These are phyloP conservation scores for Ceratosolen fusciceps DNA, from an alignment of 1,140 invertebrate genomes.

Conservation along the genomic window DNA sequence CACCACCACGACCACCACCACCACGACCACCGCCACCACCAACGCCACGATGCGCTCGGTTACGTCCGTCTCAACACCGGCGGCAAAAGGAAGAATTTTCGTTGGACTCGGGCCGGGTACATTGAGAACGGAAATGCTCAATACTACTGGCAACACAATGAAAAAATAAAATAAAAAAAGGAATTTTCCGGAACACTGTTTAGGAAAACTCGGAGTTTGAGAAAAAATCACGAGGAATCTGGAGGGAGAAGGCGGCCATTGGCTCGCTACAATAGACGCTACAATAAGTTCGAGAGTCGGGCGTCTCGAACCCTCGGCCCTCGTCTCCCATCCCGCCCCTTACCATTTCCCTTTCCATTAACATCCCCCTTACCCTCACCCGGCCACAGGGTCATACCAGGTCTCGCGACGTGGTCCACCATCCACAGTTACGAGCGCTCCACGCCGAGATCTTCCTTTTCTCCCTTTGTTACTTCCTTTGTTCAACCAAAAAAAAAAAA, in stretches of 20 bases:
- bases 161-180: no score
- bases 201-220: neutral
- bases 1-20: neutral
- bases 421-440: no score
- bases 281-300: neutral
- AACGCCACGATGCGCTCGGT: no score
- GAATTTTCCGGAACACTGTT: neutral
- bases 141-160: neutral
- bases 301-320: slow-evolving; percentile 15
- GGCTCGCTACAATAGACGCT: slow-evolving; percentile 26
- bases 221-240: slow-evolving; percentile 35
- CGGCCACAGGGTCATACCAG: no score
- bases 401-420: no score
- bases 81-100: no score
- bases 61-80: no score
- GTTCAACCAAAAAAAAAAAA: neutral
- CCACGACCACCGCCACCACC: no score
- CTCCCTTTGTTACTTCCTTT: no score
- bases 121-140: no score
- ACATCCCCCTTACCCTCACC: neutral
- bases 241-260: slow-evolving; percentile 35
- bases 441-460: neutral
- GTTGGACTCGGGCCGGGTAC: no score
- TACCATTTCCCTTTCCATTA: neutral
- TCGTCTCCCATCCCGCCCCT: neutral